These are phyloP conservation scores for Prosopocoilus inquinatus DNA, from an alignment of 2,888 invertebrate genomes.

Conservation along the genomic window DNA sequence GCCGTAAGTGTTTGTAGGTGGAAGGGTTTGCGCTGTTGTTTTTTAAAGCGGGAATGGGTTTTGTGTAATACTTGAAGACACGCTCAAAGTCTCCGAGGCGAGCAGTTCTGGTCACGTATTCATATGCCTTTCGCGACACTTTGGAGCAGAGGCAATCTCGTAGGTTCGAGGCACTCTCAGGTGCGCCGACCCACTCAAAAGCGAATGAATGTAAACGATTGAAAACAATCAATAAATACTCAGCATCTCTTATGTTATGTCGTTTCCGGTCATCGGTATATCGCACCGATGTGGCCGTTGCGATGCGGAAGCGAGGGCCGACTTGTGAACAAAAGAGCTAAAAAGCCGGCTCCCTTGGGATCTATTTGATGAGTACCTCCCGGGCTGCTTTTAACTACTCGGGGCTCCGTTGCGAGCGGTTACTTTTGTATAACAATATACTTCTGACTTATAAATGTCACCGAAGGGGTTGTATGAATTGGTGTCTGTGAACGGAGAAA, in stretches of 20 bases:
- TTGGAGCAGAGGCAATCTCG: constrained; percentile 35
- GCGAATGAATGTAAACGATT: constrained; percentile 41
- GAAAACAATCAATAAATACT: constrained; percentile 41
- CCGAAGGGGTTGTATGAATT: constrained; percentile 49
- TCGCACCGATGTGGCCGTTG: constrained; percentile 1
- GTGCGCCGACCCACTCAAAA: constrained; percentile 37
- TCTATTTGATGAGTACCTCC: constrained; percentile 47
- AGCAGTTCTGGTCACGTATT: constrained; percentile 28
- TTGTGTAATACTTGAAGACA: too few relatives aligned
- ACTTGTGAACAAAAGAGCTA: constrained; percentile 39
- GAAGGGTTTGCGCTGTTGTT: too few relatives aligned
- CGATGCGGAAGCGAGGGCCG: constrained; percentile 18
- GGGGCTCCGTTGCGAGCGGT: constrained; percentile 45
- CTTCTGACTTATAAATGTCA: constrained; percentile 52
- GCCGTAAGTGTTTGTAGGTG: too few relatives aligned
- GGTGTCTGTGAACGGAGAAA: constrained; percentile 49
- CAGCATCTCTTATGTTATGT: constrained; percentile 19
- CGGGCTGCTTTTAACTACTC: constrained; percentile 50
- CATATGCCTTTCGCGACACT: constrained; percentile 31
- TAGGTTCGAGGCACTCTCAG: constrained; percentile 36
- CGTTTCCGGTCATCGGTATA: neutral
- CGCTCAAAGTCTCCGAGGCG: neutral
- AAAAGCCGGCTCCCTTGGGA: constrained; percentile 44
- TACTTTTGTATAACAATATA: constrained; percentile 51
- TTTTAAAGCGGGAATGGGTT: too few relatives aligned